These are phyloP conservation scores for Cathartes aura DNA, from an alignment of 2,113 vertebrate genomes.

Conservation along the genomic window DNA sequence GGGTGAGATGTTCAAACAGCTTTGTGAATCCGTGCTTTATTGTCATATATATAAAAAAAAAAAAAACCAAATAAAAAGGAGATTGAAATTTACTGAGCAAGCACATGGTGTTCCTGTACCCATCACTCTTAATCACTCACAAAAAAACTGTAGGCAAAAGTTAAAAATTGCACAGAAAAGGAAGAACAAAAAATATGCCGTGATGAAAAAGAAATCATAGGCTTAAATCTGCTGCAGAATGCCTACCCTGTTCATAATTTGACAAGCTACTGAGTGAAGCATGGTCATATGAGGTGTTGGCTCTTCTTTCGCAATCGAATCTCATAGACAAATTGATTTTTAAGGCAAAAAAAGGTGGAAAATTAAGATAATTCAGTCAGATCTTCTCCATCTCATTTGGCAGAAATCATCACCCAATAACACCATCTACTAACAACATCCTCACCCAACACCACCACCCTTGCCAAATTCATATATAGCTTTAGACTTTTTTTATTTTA, in stretches of 20 bases:
- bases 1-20: not conserved
- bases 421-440: not conserved
- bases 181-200: not conserved
- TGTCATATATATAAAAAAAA: not conserved
- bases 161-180: not conserved
- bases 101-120: not conserved
- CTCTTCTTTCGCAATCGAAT: not conserved
- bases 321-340: not conserved
- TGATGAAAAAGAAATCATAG: not conserved
- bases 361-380: not conserved
- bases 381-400: not conserved
- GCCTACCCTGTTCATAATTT: not conserved
- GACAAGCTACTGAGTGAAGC: not conserved
- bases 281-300: not conserved
- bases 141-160: not conserved
- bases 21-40: not conserved
- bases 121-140: not conserved
- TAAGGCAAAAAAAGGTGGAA: not conserved
- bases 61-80: not conserved
- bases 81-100: not conserved
- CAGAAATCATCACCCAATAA: not conserved
- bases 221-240: not conserved
- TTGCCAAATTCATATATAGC: not conserved
- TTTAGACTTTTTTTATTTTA: not conserved
- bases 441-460: not conserved